These are phyloP conservation scores for Microtus californicus DNA, from an alignment of 2,797 vertebrate species.

Conservation along the genomic window DNA sequence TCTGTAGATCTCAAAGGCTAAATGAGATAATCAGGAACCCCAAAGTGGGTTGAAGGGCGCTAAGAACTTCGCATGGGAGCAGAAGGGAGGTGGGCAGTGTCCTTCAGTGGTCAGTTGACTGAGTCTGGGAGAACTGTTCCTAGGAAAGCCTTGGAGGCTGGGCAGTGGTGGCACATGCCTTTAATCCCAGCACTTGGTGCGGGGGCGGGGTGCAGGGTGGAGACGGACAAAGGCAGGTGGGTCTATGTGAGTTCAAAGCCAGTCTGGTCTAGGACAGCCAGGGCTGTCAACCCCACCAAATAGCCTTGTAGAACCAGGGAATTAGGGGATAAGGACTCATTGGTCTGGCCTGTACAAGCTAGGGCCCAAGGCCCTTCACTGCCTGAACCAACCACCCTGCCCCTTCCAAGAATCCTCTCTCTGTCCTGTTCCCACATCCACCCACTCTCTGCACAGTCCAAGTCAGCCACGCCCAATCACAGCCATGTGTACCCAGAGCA, in stretches of 20 bases:
- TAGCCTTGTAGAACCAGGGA: background rate
- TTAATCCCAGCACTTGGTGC: background rate
- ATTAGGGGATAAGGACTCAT: background rate
- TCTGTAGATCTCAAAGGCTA: background rate
- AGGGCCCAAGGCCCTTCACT: background rate
- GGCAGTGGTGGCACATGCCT: background rate
- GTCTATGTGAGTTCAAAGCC: background rate
- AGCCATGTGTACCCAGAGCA: too few species aligned
- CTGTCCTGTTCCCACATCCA: background rate
- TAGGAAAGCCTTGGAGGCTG: background rate
- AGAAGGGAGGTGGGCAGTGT: background rate
- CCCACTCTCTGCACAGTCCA: background rate
- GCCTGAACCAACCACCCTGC: background rate
- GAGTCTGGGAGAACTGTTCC: background rate
- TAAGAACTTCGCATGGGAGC: background rate
- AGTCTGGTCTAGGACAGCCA: background rate
- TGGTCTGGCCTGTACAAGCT: too few species aligned
- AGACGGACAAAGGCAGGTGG: background rate
- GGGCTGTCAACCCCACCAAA: background rate
- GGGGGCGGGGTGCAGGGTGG: too few species aligned
- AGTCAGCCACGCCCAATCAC: background rate
- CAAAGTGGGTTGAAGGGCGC: background rate
- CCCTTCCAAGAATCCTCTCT: background rate
- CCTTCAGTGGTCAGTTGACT: fast-evolving
- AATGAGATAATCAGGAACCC: background rate